These are phyloP conservation scores for Rhinoptilus africanus DNA, from an alignment of 2,113 vertebrate genomes.

Conservation along the genomic window DNA sequence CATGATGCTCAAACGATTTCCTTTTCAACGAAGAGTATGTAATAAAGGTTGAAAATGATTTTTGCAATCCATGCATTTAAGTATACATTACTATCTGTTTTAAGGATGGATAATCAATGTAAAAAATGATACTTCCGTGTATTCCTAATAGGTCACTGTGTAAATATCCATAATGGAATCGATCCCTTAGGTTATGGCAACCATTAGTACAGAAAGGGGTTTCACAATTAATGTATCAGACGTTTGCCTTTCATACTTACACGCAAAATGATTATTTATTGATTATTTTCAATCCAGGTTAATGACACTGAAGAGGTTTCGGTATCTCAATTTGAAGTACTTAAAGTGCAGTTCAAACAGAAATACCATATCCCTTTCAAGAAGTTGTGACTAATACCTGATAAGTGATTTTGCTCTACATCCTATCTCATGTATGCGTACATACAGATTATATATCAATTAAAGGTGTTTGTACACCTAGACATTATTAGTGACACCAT, in stretches of 20 bases:
- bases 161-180: slow-evolving; percentile 76
- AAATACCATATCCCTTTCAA: background rate
- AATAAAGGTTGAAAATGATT: slow-evolving; percentile 75
- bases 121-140: slow-evolving; percentile 63
- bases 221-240: slow-evolving; percentile 68
- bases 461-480: background rate
- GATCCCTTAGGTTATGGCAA: slow-evolving; percentile 58
- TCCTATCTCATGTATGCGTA: background rate
- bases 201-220: slow-evolving; percentile 58
- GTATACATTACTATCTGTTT: slow-evolving; percentile 65
- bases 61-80: slow-evolving; percentile 69
- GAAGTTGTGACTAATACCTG: background rate
- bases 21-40: slow-evolving; percentile 66
- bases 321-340: slow-evolving; percentile 41
- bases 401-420: background rate
- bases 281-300: slow-evolving; percentile 60
- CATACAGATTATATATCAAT: background rate
- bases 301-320: slow-evolving; percentile 43
- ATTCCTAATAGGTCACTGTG: slow-evolving; percentile 67
- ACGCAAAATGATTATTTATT: slow-evolving; percentile 62
- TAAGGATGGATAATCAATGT: slow-evolving; percentile 69
- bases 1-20: slow-evolving; percentile 60
- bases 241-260: slow-evolving; percentile 50
- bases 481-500: background rate
- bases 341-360: background rate